These are phyloP conservation scores for Brachionus rotundiformis DNA, from an alignment of 1,140 invertebrate species.

Conservation along the genomic window DNA sequence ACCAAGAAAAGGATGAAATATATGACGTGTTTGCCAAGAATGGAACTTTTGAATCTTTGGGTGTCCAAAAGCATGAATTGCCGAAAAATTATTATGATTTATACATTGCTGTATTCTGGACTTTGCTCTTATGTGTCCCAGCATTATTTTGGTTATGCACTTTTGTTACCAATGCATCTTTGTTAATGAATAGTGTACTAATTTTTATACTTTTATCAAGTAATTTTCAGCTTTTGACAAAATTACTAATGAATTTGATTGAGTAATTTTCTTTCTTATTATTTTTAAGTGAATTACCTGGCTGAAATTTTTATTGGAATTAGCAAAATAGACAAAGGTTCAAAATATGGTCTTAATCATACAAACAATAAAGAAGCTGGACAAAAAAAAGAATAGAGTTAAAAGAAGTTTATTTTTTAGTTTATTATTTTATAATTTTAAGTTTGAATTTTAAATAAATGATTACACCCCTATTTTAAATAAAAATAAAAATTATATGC, in stretches of 20 bases:
- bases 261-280: neutral
- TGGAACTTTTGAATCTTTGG: constrained; percentile 57
- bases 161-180: constrained; percentile 35
- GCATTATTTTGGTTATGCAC: constrained; percentile 57
- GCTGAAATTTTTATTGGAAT: neutral
- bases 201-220: neutral
- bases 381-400: neutral
- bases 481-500: neutral
- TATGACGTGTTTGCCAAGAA: constrained; percentile 58
- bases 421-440: constrained; percentile 40
- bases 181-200: neutral
- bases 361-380: neutral
- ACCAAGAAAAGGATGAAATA: constrained; percentile 71
- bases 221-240: constrained; percentile 17
- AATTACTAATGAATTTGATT: neutral
- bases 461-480: neutral
- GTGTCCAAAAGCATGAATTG: constrained; percentile 56
- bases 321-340: constrained; percentile 42
- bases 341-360: constrained; percentile 29
- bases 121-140: constrained; percentile 57
- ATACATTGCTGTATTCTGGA: constrained; percentile 58
- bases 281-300: neutral
- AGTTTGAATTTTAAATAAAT: neutral
- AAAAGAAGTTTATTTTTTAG: neutral
- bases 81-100: constrained; percentile 58